Base-by-base conservation (phyloP, 1,140 invertebrate genomes). In the Euura lappo region DNA sequence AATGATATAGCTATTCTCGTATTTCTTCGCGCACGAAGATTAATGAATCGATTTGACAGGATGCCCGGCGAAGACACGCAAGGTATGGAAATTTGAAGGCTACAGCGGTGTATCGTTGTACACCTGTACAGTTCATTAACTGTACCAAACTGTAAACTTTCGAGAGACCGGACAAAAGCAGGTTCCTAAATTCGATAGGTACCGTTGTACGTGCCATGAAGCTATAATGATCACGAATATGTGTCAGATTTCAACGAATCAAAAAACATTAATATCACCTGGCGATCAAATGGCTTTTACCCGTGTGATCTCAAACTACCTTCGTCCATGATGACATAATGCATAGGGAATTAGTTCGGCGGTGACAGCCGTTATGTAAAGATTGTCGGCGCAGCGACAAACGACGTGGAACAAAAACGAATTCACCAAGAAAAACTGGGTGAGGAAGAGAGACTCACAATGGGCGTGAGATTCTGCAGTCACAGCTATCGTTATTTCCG, bases 121-220 rank as follows among this genome's bases (percentile, higher is more conserved):
- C 11, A 51, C 47, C 47, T 51, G 11, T 11, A 51, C 47, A 60
- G 51, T n/a, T 60, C 51, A n/a, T 60, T 60, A 60, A 60, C 51
- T 6, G 51, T 60, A 60, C 51, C 51, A n/a, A 60, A 60, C 51
- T 60, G 51, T 60, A 60, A 60, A 60, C 51, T 60, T 60, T n/a
- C 51, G 51, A 60, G 51, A 60, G 51, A 11, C 6, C 51, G 51
- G 13, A n/a, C 3, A 60, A n/a, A 11, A 60, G 51, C 28, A 28
- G 28, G 28, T 60, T 60, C 51, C 51, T 3, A 60, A 60, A 60
- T 60, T 60, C 51, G 1, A n/a, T 28, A n/a, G 51, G 51, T 60
- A 60, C 51, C 51, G 51, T 60, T 60, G 28, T 60, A 5, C 51
- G 28, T 60, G 51, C 51, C 51, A 6, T 60, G 8, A 60, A 60